A percentile compares a stretch with the other conserved stretches of the same genome.
Evolutionary conservation across 2,888 invertebrate species (phyloP).

Genomic region (Apocheima hispidaria): DNA sequence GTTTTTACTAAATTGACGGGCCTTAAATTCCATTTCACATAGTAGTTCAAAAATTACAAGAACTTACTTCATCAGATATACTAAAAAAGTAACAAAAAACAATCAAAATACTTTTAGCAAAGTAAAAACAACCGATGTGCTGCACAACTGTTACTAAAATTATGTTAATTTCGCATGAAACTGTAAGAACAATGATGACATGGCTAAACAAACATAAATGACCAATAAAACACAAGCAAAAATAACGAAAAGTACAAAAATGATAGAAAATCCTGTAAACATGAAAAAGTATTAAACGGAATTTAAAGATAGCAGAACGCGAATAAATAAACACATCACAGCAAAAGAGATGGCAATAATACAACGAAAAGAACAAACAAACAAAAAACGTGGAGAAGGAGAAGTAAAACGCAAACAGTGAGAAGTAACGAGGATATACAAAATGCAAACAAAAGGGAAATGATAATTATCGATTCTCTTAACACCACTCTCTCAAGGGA

Average conservation of each 20-base stretch:
- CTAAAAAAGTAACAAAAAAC: too few relatives aligned
- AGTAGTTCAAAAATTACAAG: neutral
- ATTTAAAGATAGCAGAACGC: neutral
- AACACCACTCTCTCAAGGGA: neutral
- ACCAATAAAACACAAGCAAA: constrained; percentile 9
- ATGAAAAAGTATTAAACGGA: constrained; percentile 6
- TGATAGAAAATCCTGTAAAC: constrained; percentile 8
- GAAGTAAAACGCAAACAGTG: constrained; percentile 3
- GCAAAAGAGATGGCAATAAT: constrained; percentile 1
- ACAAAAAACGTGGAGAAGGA: neutral
- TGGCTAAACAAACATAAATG: neutral
- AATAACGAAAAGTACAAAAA: constrained; percentile 3
- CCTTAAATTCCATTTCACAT: neutral
- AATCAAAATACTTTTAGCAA: neutral
- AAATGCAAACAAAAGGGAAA: neutral
- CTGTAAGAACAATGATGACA: neutral
- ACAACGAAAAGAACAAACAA: neutral
- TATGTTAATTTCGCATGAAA: neutral
- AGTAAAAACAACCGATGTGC: neutral
- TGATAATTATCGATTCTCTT: constrained; percentile 2
- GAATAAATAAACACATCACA: constrained; percentile 5
- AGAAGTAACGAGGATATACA: constrained; percentile 1
- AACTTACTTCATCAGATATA: too few relatives aligned
- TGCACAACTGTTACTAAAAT: constrained; percentile 6
- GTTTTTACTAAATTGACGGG: neutral